These are phyloP conservation scores for Lytechinus variegatus DNA, from an alignment of 35 echinoderm and acorn worm species.

Conservation along the genomic window DNA sequence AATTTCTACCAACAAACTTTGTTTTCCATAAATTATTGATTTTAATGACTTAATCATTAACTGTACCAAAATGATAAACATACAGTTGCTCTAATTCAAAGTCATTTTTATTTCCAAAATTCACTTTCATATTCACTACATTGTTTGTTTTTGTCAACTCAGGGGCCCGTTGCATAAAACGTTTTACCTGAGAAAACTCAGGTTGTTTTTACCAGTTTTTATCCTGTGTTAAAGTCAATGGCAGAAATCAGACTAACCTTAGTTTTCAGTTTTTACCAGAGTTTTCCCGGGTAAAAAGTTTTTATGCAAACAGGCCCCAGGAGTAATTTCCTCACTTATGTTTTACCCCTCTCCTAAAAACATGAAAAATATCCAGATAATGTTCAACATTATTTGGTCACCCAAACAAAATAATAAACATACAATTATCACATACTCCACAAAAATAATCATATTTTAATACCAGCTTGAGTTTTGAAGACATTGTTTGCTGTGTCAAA, in stretches of 20 bases:
- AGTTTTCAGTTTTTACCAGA: background rate
- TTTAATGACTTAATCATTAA: background rate
- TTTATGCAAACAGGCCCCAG: too few species aligned
- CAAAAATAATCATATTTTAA: background rate
- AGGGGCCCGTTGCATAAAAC: too few species aligned
- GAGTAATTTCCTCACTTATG: background rate
- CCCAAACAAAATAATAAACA: background rate
- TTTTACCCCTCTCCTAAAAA: background rate
- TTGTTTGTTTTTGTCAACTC: too few species aligned
- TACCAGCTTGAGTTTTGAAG: background rate
- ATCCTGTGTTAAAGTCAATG: too few species aligned
- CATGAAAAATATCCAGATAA: background rate
- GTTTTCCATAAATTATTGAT: background rate
- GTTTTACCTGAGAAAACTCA: too few species aligned
- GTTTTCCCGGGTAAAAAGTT: too few species aligned
- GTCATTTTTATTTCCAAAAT: background rate
- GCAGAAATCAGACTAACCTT: too few species aligned
- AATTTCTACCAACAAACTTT: too few species aligned
- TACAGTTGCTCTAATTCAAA: background rate
- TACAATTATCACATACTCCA: conserved; percentile 1
- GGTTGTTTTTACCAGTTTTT: too few species aligned
- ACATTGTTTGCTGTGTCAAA: background rate
- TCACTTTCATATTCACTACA: background rate
- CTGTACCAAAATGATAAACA: background rate
- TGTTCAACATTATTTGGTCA: background rate